Evolutionary conservation across 1,140 invertebrate species (phyloP).

Genomic region (Platyura marginata): DNA sequence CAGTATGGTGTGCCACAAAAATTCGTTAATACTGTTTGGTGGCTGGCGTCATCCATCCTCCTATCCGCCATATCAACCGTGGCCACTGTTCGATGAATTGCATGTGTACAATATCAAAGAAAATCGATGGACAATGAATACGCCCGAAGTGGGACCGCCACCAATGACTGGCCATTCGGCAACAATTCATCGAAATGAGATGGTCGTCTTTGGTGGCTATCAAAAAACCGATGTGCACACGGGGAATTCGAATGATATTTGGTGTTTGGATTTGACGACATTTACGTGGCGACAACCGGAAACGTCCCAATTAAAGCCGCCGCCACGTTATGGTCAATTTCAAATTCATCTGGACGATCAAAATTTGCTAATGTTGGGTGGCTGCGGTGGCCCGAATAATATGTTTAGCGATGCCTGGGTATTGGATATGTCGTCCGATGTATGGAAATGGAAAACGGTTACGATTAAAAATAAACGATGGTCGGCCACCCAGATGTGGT

Average conservation of each 20-base stretch:
- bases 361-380: conserved; percentile 53
- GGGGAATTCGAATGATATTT: conserved; percentile 66
- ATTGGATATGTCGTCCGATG: conserved; percentile 36
- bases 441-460: conserved; percentile 69
- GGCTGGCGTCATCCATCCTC: conserved; percentile 90
- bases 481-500: conserved; percentile 74
- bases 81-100: conserved; percentile 80
- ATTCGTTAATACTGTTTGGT: conserved; percentile 76
- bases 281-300: conserved; percentile 59
- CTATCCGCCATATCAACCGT: conserved; percentile 76
- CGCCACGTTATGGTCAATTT: conserved; percentile 76
- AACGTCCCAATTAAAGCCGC: conserved; percentile 46
- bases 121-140: conserved; percentile 67
- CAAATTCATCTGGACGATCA: conserved; percentile 52
- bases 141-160: conserved; percentile 40
- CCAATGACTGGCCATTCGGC: conserved; percentile 80
- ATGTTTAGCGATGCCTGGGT: conserved; percentile 44
- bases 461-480: conserved; percentile 53
- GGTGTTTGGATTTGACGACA: conserved; percentile 67
- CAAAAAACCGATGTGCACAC: conserved; percentile 32
- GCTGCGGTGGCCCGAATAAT: conserved; percentile 33
- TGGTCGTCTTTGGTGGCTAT: conserved; percentile 83
- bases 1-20: conserved; percentile 69
- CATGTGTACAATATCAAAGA: conserved; percentile 71
- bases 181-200: conserved; percentile 62